These are phyloP conservation scores for Neoascia interrupta DNA, from an alignment of 2,888 invertebrate species.

Conservation along the genomic window DNA sequence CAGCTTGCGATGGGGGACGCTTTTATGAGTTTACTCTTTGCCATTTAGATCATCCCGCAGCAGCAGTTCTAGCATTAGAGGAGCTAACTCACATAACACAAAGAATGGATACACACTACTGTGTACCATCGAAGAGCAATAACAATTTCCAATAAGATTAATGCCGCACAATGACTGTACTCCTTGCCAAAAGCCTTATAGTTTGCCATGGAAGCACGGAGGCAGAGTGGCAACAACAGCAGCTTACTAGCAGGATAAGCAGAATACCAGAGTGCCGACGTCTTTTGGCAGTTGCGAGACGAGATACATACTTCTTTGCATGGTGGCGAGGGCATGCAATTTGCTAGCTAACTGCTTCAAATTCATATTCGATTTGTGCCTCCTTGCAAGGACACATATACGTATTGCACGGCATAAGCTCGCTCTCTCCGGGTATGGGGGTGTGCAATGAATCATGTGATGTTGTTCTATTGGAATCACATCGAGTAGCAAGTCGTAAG, in stretches of 20 bases:
- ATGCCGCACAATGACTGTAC: conserved; percentile 58
- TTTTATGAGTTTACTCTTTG: conserved; percentile 69
- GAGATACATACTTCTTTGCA: conserved; percentile 22
- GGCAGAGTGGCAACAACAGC: conserved; percentile 13
- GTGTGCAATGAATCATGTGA: conserved; percentile 60
- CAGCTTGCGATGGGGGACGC: conserved; percentile 25
- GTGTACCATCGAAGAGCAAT: conserved; percentile 56
- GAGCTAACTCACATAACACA: conserved; percentile 65
- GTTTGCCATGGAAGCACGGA: conserved; percentile 15
- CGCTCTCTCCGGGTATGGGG: conserved; percentile 16
- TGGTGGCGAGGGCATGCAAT: conserved; percentile 47
- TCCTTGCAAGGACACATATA: conserved; percentile 46
- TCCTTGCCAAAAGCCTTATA: conserved; percentile 54
- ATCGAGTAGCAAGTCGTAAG: conserved; percentile 50
- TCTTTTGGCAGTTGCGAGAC: conserved; percentile 62
- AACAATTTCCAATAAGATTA: conserved; percentile 68
- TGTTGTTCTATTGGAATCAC: conserved; percentile 48
- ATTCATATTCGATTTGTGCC: conserved; percentile 68
- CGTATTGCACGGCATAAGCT: no score
- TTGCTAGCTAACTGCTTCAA: conserved; percentile 61
- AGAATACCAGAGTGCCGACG: conserved; percentile 18
- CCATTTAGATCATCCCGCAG: conserved; percentile 65
- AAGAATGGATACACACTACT: conserved; percentile 45
- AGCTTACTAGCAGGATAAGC: conserved; percentile 17
- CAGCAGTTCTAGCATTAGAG: conserved; percentile 63